Percentiles rank a stretch among this genome's conserved stretches.
Evolutionary conservation across 1,140 invertebrate genomes (phyloP).

Genomic region (Wiebesia pumilae): DNA sequence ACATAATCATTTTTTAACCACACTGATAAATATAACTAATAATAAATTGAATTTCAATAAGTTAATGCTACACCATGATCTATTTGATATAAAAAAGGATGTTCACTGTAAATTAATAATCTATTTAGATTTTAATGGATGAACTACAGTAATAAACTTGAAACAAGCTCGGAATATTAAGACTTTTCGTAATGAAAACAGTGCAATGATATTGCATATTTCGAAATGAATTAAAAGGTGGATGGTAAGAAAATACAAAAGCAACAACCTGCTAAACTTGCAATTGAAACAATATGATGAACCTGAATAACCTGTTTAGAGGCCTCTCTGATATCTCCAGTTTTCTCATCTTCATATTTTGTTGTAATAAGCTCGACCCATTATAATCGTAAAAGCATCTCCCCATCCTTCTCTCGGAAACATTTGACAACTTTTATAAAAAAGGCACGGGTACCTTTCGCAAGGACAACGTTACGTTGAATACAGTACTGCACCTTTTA

Average conservation of each 20-base stretch:
- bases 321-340: neutral
- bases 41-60: too few relatives aligned
- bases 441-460: constrained; percentile 50
- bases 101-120: too few relatives aligned
- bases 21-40: too few relatives aligned
- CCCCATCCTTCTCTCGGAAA: constrained; percentile 50
- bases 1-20: too few relatives aligned
- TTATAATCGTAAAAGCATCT: constrained; percentile 62
- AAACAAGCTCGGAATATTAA: too few relatives aligned
- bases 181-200: too few relatives aligned
- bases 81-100: too few relatives aligned
- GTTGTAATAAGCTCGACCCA: constrained; percentile 62
- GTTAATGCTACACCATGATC: too few relatives aligned
- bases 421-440: constrained; percentile 59
- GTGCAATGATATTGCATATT: too few relatives aligned
- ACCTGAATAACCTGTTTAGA: constrained; percentile 34
- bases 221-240: neutral
- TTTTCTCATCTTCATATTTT: neutral
- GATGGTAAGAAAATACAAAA: neutral
- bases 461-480: constrained; percentile 52
- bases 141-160: too few relatives aligned
- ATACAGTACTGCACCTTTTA: constrained; percentile 62
- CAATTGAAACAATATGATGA: neutral
- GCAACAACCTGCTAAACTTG: neutral
- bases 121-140: too few relatives aligned